Base-by-base conservation (phyloP, 2,888 invertebrate species). In the Tenthredo distinguenda region DNA sequence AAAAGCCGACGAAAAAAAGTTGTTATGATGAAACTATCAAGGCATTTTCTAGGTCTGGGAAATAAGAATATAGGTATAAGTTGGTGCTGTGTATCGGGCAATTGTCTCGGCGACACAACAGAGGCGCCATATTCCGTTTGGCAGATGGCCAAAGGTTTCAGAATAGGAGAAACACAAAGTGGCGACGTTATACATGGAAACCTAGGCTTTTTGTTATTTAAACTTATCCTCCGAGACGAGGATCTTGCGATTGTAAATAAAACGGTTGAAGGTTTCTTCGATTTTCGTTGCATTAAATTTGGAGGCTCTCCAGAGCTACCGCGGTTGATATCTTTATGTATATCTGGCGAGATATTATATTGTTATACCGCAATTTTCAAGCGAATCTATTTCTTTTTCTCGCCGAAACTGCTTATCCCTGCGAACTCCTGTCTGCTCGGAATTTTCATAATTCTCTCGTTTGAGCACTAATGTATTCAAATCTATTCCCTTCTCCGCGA, bases 31-130 rank as follows among this genome's bases (percentile, higher is more conserved):
- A 68, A 68, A 68, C 68, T 6, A 68, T 68, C 34, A 18, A 68
- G 34, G 68, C 9, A 18, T 68, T 34, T 68, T 34, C 31, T 7
- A 18, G 34, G 12, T 21, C 68, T 26, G 34, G 15, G 68, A 68
- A 68, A 40, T 40, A n/a, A 7, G 18, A 76, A 76, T 76, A 50
- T 47, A 79, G 58, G 2, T 40, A 40, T 31, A 12, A 31, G 31
- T 40, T 31, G 50, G 26, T 50, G 76, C 6, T 77, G 50, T 50
- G 26, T 77, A 77, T 77, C 76, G 50, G 76, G 76, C 47, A 58
- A 79, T 79, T 79, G 62, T 79, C 79, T 79, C n/a, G 79, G 37
- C 79, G 79, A 79, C 79, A 79, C 37, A 37, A 58, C 37, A 79
- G 34, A 40, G 58, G 58, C 79, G 34, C 79, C 79, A 40, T 79